Evolutionary conservation across 1,140 invertebrate species (phyloP), one percentile per base, ranked within the genome.

Genomic region (Ceratina calcarata): DNA sequence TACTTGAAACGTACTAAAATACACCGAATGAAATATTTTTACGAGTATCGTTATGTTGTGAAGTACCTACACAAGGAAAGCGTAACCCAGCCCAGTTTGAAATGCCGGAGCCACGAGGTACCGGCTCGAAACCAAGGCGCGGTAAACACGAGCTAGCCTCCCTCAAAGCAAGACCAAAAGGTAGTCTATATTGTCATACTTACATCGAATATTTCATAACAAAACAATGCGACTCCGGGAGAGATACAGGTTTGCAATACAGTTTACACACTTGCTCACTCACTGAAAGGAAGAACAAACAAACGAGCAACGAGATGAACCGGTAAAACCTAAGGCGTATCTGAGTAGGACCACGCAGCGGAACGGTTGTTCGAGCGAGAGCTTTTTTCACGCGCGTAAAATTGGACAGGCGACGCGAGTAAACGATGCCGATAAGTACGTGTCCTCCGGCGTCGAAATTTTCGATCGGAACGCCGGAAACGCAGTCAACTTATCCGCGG

Each of bases 141-240:
- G 51, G 62, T 62, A 62, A 71, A 55, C 70, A 82, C 67, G 18
- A 69, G 7, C 62, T 58, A 24, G 3, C 51, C 4, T 45, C 53
- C 18, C 32, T 24, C 12, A 1, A 24, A 51, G 64, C 57, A 65
- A 51, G 0, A 16, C 4, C 15, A 15, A 55, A 69, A 27, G 3
- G 13, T 12, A 24, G 7, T 16, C 20, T 3, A 8, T 13, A 12
- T 20, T 8, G 12, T 18, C 13, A 27, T 89, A 89, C 88, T 89
- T 84, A 89, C 88, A 72, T 85, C 61, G 61, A 15, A 80, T 65
- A 65, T 84, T 77, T 88, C 87, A 89, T 89, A 89, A 84, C 87
- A 84, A 81, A 80, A 65, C 68, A 86, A 85, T 87, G 66, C 66
- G 74, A 75, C 22, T 78, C 49, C 75, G 10, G 61, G 22, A 57